Conservation (phyloP, 2,888 invertebrate species). For the Eulithis testata region DNA sequence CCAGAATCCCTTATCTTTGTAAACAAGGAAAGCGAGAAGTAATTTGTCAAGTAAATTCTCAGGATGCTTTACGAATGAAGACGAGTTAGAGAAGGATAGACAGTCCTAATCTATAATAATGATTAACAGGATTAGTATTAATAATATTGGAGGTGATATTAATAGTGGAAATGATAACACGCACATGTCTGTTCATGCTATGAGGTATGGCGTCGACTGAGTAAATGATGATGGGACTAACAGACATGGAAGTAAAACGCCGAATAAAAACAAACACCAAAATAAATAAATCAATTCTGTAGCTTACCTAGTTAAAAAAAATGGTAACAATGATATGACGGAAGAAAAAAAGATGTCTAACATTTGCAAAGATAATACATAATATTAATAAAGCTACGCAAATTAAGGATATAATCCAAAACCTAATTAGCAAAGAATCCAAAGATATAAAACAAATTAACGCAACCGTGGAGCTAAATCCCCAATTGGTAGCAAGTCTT, state of each 20-base stretch:
- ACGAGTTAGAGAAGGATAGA: conserved; percentile 44
- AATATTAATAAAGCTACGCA: conserved; percentile 2
- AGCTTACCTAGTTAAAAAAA: background rate
- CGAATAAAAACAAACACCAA: background rate
- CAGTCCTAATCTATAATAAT: conserved; percentile 46
- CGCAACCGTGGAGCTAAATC: conserved; percentile 34
- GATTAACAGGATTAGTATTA: conserved; percentile 69
- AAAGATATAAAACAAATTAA: conserved; percentile 34
- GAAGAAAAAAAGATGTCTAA: background rate
- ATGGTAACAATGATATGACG: background rate
- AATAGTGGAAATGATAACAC: conserved; percentile 31
- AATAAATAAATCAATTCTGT: too few relatives aligned
- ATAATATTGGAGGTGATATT: conserved; percentile 51
- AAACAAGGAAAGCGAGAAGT: conserved; percentile 77
- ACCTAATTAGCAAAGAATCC: conserved; percentile 20
- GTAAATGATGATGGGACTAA: conserved; percentile 10
- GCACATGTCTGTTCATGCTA: conserved; percentile 24
- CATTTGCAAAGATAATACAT: conserved; percentile 1
- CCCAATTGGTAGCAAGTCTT: conserved; percentile 41
- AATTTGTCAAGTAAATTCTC: conserved; percentile 82
- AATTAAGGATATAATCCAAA: conserved; percentile 32
- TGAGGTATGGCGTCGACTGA: background rate
- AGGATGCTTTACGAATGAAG: conserved; percentile 39
- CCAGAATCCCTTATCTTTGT: conserved; percentile 34
- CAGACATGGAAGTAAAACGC: background rate